These are phyloP conservation scores for Zeus faber DNA, from an alignment of 2,113 vertebrate species.

Conservation along the genomic window DNA sequence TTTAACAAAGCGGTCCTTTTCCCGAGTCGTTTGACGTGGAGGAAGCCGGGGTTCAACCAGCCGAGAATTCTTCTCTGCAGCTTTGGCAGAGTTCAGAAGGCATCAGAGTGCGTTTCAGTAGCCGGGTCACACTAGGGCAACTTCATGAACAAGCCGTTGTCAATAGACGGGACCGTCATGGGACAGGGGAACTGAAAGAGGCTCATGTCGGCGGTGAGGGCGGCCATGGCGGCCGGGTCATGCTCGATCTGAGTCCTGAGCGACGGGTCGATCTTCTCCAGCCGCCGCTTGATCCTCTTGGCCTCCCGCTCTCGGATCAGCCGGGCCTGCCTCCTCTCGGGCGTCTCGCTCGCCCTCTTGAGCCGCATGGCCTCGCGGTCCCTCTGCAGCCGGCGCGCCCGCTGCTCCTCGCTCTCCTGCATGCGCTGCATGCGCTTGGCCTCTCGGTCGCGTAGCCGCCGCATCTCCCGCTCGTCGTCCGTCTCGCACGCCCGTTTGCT, in stretches of 20 bases:
- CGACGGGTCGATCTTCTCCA: slow-evolving; percentile 97
- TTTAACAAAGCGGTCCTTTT: slow-evolving; percentile 44
- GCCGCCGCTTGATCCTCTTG: slow-evolving; percentile 89
- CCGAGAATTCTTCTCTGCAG: slow-evolving; percentile 32
- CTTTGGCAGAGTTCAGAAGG: slow-evolving; percentile 33
- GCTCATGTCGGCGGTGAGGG: slow-evolving; percentile 94
- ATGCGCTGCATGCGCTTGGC: slow-evolving; percentile 94
- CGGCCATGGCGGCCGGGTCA: slow-evolving; percentile 93
- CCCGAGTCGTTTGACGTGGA: slow-evolving; percentile 21
- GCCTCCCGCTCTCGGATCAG: slow-evolving; percentile 93
- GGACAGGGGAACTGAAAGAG: slow-evolving; percentile 88
- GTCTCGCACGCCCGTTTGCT: slow-evolving; percentile 91
- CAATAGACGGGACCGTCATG: slow-evolving; percentile 85
- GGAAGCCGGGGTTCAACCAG: slow-evolving; percentile 30
- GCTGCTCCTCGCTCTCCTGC: slow-evolving; percentile 93
- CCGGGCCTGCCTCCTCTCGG: slow-evolving; percentile 91
- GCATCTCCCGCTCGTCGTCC: slow-evolving; percentile 84
- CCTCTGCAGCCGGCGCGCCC: slow-evolving; percentile 87
- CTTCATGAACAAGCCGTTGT: slow-evolving; percentile 86
- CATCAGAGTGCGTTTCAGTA: background rate
- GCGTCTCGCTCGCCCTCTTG: slow-evolving; percentile 93
- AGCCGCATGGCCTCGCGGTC: slow-evolving; percentile 95
- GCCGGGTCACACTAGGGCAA: slow-evolving; percentile 57
- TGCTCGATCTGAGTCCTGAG: slow-evolving; percentile 95
- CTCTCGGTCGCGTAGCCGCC: slow-evolving; percentile 90